These are phyloP conservation scores for Rhinatrema bivittatum DNA, from an alignment of 2,797 vertebrate species.

Conservation along the genomic window DNA sequence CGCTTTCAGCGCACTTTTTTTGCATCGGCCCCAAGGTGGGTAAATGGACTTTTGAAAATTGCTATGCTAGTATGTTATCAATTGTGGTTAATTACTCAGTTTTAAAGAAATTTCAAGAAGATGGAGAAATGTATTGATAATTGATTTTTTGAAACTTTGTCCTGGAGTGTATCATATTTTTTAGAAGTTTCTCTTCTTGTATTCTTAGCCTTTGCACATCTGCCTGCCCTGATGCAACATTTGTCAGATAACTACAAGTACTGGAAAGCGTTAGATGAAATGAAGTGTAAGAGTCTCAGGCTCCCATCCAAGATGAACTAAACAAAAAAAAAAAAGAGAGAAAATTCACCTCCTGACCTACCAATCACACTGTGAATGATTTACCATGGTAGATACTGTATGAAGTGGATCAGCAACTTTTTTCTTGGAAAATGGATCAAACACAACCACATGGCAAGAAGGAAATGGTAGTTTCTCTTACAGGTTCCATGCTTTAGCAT, in stretches of 20 bases:
- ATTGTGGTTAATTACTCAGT: too few relatives aligned
- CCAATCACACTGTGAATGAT: constrained; percentile 52
- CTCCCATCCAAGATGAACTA: constrained; percentile 65
- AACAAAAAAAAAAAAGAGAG: constrained; percentile 27
- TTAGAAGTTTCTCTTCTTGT: too few relatives aligned
- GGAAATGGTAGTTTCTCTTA: constrained; percentile 21
- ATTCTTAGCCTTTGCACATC: constrained; percentile 78
- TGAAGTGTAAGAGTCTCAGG: constrained; percentile 82
- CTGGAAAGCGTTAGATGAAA: constrained; percentile 89
- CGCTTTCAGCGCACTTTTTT: too few relatives aligned
- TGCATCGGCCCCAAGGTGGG: too few relatives aligned
- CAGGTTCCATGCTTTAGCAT: constrained; percentile 24
- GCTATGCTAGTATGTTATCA: too few relatives aligned
- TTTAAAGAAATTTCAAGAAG: too few relatives aligned
- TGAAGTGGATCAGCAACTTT: constrained; percentile 13
- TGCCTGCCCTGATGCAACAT: constrained; percentile 87
- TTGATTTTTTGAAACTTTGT: too few relatives aligned
- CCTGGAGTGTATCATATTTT: too few relatives aligned
- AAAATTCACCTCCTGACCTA: constrained; percentile 37
- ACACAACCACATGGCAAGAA: constrained; percentile 15
- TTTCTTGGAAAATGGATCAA: constrained; percentile 31
- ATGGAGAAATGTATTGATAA: too few relatives aligned
- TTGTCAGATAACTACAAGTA: constrained; percentile 89
- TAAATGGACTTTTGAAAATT: too few relatives aligned
- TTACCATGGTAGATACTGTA: constrained; percentile 12